Conservation (phyloP, 2,113 vertebrate genomes). For the Gopherus flavomarginatus region DNA sequence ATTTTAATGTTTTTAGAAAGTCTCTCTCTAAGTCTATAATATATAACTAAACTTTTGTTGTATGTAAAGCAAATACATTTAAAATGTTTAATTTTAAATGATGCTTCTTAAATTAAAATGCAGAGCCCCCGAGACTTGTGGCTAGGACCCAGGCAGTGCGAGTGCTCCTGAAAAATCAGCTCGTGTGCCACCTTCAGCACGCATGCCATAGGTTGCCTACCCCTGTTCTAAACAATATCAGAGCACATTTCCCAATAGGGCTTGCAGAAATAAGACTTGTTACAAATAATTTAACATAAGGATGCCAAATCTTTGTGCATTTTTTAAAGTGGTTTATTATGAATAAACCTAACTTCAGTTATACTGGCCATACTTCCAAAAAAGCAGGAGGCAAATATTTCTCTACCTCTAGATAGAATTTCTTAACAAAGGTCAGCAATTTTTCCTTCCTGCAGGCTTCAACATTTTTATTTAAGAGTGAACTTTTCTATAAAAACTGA, state of each 20-base stretch:
- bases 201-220: too few species aligned
- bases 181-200: too few species aligned
- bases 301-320: background rate
- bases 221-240: background rate
- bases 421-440: background rate
- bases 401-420: background rate
- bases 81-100: too few species aligned
- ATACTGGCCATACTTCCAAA: background rate
- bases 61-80: too few species aligned
- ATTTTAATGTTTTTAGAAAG: too few species aligned
- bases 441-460: background rate
- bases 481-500: background rate
- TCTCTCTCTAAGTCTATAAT: too few species aligned
- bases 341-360: background rate
- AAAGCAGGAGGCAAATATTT: background rate
- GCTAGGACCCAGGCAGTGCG: too few species aligned
- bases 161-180: too few species aligned
- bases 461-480: constrained; percentile 15
- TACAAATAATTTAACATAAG: background rate
- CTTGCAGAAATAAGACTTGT: background rate
- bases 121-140: too few species aligned
- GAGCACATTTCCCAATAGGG: background rate
- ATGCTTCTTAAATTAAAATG: too few species aligned
- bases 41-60: too few species aligned
- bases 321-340: background rate